Evolutionary conservation across 2,888 invertebrate species (phyloP), one percentile per base, ranked within the genome.

Genomic region (Lamproptera curius): DNA sequence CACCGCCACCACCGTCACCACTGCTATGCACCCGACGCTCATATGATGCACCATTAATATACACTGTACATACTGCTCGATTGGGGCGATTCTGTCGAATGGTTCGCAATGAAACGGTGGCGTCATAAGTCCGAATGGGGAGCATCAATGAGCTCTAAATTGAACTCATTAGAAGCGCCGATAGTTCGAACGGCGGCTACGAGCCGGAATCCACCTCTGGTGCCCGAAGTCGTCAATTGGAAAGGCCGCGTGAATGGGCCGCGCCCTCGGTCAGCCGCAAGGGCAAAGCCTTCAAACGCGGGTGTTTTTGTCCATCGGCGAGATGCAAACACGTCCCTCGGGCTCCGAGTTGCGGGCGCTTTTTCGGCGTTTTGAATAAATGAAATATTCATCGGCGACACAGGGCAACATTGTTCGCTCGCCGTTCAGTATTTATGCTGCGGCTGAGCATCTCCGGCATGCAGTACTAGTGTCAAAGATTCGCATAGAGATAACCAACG

Each of bases 311-410:
- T 50, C 49, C 42, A 31, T 16, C 35, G 39, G 47, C 58, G 50
- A 54, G 59, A 65, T 65, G 69, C 67, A 65, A 67, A 67, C 67
- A 61, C 63, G 63, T 63, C 68, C 55, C 58, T 43, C 50, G 37
- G 55, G 52, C 61, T 59, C 59, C 64, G 61, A 57, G 57, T 58
- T 65, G 62, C 56, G 51, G 55, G 47, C 56, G 57, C 50, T 72
- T 78, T 76, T 76, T 75, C 61, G 57, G 47, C 57, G 56, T 65
- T 75, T 75, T 75, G 67, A 76, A 74, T 76, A 76, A 70, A 77
- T 77, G 70, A 75, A 79, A 81, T 73, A 83, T 83, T 78, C 75
- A 81, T 76, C 47, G 50, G 52, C 53, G 52, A 54, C 53, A 55
- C 55, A 58, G 50, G 47, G 51, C 49, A 41, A 43, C 52, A 48